These are phyloP conservation scores for Labroides dimidiatus DNA, from an alignment of 2,797 vertebrate species.

Conservation along the genomic window DNA sequence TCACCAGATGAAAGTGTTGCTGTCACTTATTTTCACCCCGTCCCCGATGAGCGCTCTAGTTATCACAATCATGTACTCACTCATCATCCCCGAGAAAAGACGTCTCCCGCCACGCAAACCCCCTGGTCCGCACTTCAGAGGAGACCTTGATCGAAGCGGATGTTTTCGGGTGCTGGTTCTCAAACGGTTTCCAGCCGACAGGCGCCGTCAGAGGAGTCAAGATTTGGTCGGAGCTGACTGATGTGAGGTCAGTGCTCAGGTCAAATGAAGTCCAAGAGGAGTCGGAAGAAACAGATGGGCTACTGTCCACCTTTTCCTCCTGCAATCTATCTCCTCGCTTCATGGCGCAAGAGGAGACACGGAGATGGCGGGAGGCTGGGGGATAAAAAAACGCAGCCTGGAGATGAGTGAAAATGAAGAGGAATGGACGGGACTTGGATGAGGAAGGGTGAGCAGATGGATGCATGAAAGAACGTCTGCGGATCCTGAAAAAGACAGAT, in stretches of 20 bases:
- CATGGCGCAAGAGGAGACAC: constrained; percentile 37
- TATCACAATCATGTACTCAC: constrained; percentile 59
- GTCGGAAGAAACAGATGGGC: constrained; percentile 54
- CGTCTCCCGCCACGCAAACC: constrained; percentile 69
- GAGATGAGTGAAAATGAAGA: constrained; percentile 6
- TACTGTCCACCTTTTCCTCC: constrained; percentile 45
- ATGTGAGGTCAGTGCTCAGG: constrained; percentile 73
- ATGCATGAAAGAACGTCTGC: constrained; percentile 18
- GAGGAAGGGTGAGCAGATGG: constrained; percentile 11
- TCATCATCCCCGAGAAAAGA: constrained; percentile 74
- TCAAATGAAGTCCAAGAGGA: constrained; percentile 72
- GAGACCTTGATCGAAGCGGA: background rate
- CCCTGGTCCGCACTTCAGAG: background rate
- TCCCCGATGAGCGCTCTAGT: background rate
- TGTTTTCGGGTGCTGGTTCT: constrained; percentile 10
- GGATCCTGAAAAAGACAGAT: background rate
- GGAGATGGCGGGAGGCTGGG: background rate
- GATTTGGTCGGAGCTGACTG: constrained; percentile 62
- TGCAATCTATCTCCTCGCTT: constrained; percentile 36
- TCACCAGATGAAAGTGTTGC: background rate
- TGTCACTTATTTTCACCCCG: constrained; percentile 1
- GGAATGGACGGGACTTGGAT: background rate
- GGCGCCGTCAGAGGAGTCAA: constrained; percentile 41
- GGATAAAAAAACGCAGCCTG: constrained; percentile 4
- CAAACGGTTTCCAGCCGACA: background rate